These are phyloP conservation scores for Anas platyrhynchos DNA, from an alignment of 2,113 vertebrate genomes.

Conservation along the genomic window DNA sequence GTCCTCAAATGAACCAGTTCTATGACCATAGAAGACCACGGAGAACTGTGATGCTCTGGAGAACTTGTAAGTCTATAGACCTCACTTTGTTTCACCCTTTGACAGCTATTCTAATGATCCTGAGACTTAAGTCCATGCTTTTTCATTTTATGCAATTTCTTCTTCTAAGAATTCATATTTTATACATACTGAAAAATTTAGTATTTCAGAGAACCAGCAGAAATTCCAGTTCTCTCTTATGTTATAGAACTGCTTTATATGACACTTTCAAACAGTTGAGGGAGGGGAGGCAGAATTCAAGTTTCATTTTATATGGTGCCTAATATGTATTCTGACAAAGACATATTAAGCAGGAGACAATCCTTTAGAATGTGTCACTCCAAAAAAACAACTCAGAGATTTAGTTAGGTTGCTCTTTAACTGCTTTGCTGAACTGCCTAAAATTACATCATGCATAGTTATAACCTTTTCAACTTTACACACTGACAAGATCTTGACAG, in stretches of 20 bases:
- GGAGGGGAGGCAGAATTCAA: neutral
- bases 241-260: neutral
- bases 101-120: neutral
- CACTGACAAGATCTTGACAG: neutral
- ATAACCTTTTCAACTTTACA: neutral
- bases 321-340: neutral
- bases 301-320: neutral
- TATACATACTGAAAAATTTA: neutral
- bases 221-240: neutral
- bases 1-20: neutral
- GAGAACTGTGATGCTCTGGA: neutral
- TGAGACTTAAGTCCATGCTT: neutral
- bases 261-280: neutral
- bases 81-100: neutral
- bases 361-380: neutral
- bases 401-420: conserved; percentile 2
- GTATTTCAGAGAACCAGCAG: neutral
- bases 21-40: neutral
- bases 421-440: neutral
- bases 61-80: neutral
- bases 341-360: neutral
- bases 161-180: neutral
- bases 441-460: neutral
- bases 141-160: neutral
- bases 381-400: neutral